Conservation (phyloP, 2,888 invertebrate species). For the Nomada fabriciana region DNA sequence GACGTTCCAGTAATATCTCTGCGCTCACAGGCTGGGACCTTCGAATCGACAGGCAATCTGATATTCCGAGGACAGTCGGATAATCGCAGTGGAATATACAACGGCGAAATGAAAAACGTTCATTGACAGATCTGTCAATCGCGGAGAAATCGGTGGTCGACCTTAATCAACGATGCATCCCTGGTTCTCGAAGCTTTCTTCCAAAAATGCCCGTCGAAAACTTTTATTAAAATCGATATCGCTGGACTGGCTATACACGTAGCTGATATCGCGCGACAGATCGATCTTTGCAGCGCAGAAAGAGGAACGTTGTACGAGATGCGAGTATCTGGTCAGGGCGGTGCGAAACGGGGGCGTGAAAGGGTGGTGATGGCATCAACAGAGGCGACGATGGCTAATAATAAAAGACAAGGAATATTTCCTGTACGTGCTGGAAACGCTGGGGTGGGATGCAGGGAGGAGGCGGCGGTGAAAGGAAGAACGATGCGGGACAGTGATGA, state of each 20-base stretch:
- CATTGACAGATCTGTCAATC: conserved; percentile 27
- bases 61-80: conserved; percentile 14
- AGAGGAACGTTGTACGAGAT: conserved; percentile 37
- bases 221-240: conserved; percentile 29
- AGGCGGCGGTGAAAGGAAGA: conserved; percentile 6
- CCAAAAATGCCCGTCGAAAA: conserved; percentile 4
- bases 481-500: conserved; percentile 22
- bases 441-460: background rate
- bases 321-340: conserved; percentile 3
- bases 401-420: conserved; percentile 55
- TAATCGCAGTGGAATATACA: conserved; percentile 21
- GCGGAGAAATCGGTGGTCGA: background rate
- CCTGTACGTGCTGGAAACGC: conserved; percentile 32
- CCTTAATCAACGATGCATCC: conserved; percentile 20
- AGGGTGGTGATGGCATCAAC: conserved; percentile 3
- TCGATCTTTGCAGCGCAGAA: conserved; percentile 48
- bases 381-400: conserved; percentile 46
- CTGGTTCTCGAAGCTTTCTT: background rate
- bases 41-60: conserved; percentile 25
- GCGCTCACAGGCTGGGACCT: background rate
- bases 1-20: background rate
- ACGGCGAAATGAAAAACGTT: background rate
- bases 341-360: conserved; percentile 38
- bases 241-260: background rate
- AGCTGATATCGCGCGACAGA: conserved; percentile 30